Percentiles rank a stretch among this genome's conserved stretches.
These are phyloP conservation scores for Pontoporia blainvillei DNA, from an alignment of 2,113 vertebrate genomes.

Conservation along the genomic window DNA sequence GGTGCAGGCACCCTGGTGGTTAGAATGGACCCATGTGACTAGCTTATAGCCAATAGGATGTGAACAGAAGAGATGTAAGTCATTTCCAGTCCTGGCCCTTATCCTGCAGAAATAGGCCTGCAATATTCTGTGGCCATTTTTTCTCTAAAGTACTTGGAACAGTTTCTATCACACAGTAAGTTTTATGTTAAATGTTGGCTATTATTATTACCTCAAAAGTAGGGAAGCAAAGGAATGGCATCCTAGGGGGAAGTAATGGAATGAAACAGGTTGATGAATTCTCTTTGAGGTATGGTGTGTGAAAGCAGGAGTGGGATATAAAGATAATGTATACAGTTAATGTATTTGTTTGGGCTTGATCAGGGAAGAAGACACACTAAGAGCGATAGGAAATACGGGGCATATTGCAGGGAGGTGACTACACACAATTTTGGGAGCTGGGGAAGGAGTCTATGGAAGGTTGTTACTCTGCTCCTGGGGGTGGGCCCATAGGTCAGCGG, in stretches of 20 bases:
- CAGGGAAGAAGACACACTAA: not conserved
- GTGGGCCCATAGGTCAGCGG: not conserved
- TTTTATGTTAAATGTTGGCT: not conserved
- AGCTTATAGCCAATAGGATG: not conserved
- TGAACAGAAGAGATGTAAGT: not conserved
- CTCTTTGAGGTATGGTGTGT: not conserved
- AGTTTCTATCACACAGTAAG: not conserved
- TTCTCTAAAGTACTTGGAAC: not conserved
- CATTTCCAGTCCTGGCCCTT: not conserved
- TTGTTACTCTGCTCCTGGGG: not conserved
- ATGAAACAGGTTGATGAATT: not conserved
- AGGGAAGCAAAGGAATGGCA: not conserved
- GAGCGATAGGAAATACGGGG: not conserved
- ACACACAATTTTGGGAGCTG: not conserved
- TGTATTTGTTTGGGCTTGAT: not conserved
- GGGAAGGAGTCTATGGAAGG: not conserved
- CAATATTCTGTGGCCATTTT: not conserved
- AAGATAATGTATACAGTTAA: not conserved
- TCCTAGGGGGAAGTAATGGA: not conserved
- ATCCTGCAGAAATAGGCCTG: not conserved
- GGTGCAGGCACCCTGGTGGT: not conserved
- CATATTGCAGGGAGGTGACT: not conserved
- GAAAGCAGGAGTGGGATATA: not conserved
- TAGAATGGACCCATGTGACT: not conserved
- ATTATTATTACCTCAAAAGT: not conserved